These are phyloP conservation scores for Montipora capricornis DNA, from an alignment of 64 coral and sea anemone genomes.

Conservation along the genomic window DNA sequence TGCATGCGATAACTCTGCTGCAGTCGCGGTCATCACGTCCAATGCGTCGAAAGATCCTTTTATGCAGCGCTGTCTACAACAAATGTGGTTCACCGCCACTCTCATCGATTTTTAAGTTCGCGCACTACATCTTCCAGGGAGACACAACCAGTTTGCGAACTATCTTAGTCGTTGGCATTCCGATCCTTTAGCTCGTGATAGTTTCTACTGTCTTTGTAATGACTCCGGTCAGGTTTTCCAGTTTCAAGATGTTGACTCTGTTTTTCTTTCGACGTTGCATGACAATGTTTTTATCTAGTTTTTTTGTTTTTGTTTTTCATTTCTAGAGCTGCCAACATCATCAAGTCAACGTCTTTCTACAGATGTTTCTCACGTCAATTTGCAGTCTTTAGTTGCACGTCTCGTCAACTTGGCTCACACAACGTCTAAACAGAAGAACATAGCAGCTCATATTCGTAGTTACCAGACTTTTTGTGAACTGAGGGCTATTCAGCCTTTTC, in stretches of 20 bases:
- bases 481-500: not conserved
- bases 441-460: constrained; percentile 7
- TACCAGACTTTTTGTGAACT: not conserved
- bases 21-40: not conserved
- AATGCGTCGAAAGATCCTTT: not conserved
- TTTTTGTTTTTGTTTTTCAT: not conserved
- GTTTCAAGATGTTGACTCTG: constrained; percentile 1
- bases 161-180: constrained; percentile 32
- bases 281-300: not conserved
- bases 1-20: no score
- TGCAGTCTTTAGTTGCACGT: not conserved
- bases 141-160: not conserved
- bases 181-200: not conserved
- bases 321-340: not conserved
- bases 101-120: not conserved
- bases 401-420: constrained; percentile 9
- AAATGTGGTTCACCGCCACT: constrained; percentile 4
- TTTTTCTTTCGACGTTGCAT: constrained; percentile 5
- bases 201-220: not conserved
- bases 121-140: not conserved
- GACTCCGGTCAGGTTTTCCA: not conserved
- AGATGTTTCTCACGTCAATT: not conserved
- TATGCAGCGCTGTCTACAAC: constrained; percentile 17
- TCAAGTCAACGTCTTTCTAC: not conserved
- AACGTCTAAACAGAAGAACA: constrained; percentile 21